Evolutionary conservation across 1,140 invertebrate species (phyloP), one percentile per base, ranked within the genome.

Genomic region (Cydia strobilella): DNA sequence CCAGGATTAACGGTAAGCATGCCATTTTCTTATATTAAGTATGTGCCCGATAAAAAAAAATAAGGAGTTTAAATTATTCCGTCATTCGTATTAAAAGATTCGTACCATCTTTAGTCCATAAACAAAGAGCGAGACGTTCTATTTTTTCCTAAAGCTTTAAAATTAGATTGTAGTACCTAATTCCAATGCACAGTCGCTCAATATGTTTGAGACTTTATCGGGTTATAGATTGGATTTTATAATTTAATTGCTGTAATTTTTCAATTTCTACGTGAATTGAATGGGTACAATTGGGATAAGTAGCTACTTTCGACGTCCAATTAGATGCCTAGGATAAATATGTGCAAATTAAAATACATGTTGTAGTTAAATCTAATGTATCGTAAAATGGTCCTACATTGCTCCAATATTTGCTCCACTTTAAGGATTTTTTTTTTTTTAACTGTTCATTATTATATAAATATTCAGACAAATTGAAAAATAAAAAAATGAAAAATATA

Each of bases 1-100:
- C 90, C 92, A 72, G 91, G 91, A 87, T 87, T 93, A 45, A 92
- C 91, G 90, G 92, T 93, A 51, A 69, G 23, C 20, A n/a, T n/a
- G n/a, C n/a, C n/a, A n/a, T n/a, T n/a, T n/a, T n/a, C n/a, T n/a
- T n/a, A n/a, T n/a, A n/a, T n/a, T n/a, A n/a, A n/a, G n/a, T n/a
- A n/a, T n/a, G n/a, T n/a, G n/a, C n/a, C n/a, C n/a, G 78, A 74
- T 75, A 45, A 45, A 45, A 13, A 15, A 45, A 45, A 45, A 45
- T 51, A 74, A 71, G 75, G 77, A 39, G 80, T 5, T 72, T 59
- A 75, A 76, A 78, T 80, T 42, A 69, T 18, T 69, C 31, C 7
- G 12, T 42, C 27, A 35, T 59, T 69, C 31, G 15, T 69, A 69
- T 69, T 35, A 39, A 42, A 35, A 69, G 9, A 59, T 59, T 23